phyloP scores from a whole-genome alignment of 2,888 invertebrate species.

The Parnassius smintheus region DNA sequence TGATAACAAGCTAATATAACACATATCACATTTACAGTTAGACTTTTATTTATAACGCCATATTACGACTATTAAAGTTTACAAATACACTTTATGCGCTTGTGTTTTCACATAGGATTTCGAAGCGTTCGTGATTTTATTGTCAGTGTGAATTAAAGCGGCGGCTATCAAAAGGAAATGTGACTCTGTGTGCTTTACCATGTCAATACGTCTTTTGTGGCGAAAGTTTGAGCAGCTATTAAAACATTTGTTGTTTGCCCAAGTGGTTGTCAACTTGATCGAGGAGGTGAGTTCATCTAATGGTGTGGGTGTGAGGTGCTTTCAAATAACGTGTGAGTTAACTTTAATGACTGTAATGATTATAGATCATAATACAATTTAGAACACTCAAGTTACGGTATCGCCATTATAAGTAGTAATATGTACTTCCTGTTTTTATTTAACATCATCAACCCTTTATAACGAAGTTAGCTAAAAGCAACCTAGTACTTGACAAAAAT shows the following conservation, averaged over 20 bases:
- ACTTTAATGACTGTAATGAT: conserved; percentile 12
- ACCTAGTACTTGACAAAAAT: too few species aligned
- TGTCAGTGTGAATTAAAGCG: conserved; percentile 30
- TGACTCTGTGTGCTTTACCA: conserved; percentile 47
- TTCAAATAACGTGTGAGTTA: not conserved
- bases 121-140: conserved; percentile 24
- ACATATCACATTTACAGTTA: not conserved
- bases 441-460: too few species aligned
- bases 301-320: not conserved
- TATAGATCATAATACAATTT: conserved; percentile 2
- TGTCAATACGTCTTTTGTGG: conserved; percentile 47
- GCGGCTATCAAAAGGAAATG: conserved; percentile 47
- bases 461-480: too few species aligned
- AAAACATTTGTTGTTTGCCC: conserved; percentile 54
- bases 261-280: conserved; percentile 48
- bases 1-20: too few species aligned
- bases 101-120: conserved; percentile 12
- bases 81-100: conserved; percentile 6
- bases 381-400: conserved; percentile 1
- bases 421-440: not conserved
- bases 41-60: not conserved
- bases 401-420: not conserved
- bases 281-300: conserved; percentile 22
- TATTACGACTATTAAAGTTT: conserved; percentile 1
- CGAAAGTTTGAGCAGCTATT: conserved; percentile 54